Base-by-base conservation (phyloP, 2,113 vertebrate species). In the Aphyosemion australe region DNA sequence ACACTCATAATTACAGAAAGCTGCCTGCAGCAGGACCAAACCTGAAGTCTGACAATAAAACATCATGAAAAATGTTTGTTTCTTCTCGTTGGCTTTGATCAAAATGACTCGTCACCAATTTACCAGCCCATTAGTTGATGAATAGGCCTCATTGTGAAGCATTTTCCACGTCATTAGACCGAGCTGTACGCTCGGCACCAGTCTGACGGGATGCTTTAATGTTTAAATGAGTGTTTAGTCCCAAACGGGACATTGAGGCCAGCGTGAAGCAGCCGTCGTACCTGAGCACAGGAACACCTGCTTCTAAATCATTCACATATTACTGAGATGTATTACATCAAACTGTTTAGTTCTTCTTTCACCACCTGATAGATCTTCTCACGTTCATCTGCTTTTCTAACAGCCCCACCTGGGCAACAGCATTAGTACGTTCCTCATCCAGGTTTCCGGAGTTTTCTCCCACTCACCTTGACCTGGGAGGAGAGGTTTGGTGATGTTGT, bases 401-500 rank as follows among this genome's bases (percentile, higher is more conserved):
- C 26, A 5, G 26, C 26, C 5, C 26, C 26, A 26, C 26, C 26
- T 26, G 3, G 26, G 26, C 5, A 37, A 37, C 34, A 37, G 34
- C 34, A 37, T 26, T 26, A 26, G 26, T 26, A 26, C 26, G 34
- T 1, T 37, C 9, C 34, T 37, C 34, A 37, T 10, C 1, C 34
- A 37, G 34, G 4, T 37, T 37, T 37, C 12, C n/a, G n/a, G n/a
- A n/a, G n/a, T n/a, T n/a, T n/a, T n/a, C n/a, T n/a, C n/a, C 42
- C 18, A 55, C 85, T 91, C 91, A 95, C 97, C 96, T 91, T 97
- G 94, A 82, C 90, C 93, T n/a, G 89, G 86, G 26, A 82, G 89
- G 11, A 99, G 92, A 8, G 94, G 94, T 55, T 89, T 88, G 12
- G 97, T 99, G 90, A 99, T 90, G 37, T 96, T 98, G 87, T 96